A percentile compares a stretch with the other conserved stretches of the same genome.
These are phyloP conservation scores for Furnarius figulus DNA, from an alignment of 2,113 vertebrate species.

Conservation along the genomic window DNA sequence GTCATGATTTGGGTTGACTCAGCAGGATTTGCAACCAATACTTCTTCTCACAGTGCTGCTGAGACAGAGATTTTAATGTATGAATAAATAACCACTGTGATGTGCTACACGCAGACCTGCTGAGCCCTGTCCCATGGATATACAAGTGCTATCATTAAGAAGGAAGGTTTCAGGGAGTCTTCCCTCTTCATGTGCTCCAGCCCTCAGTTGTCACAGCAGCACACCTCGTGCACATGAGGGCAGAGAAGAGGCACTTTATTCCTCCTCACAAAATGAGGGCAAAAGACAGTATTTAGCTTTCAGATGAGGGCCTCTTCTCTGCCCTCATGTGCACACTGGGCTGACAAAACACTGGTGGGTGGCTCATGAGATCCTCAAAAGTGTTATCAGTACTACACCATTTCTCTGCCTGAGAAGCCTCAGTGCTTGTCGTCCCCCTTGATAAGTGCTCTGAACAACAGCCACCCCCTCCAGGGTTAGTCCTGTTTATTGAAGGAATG, in stretches of 20 bases:
- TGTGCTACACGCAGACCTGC: background rate
- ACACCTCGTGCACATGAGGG: background rate
- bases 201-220: background rate
- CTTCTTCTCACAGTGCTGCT: background rate
- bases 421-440: background rate
- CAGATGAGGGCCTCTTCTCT: background rate
- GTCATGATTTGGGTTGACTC: constrained; percentile 14
- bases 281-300: too few relatives aligned
- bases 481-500: background rate
- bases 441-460: background rate
- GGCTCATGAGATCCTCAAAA: background rate
- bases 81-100: background rate
- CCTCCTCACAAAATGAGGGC: too few relatives aligned
- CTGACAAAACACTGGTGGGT: background rate
- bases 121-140: background rate
- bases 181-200: background rate
- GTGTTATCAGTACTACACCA: background rate
- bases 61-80: background rate
- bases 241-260: too few relatives aligned
- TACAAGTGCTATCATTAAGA: background rate
- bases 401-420: background rate
- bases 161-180: background rate
- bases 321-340: background rate
- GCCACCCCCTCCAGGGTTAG: background rate
- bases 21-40: background rate